Evolutionary conservation across 1,140 invertebrate genomes (phyloP), one percentile per base, ranked within the genome.

Genomic region (Papilio polyxenes): DNA sequence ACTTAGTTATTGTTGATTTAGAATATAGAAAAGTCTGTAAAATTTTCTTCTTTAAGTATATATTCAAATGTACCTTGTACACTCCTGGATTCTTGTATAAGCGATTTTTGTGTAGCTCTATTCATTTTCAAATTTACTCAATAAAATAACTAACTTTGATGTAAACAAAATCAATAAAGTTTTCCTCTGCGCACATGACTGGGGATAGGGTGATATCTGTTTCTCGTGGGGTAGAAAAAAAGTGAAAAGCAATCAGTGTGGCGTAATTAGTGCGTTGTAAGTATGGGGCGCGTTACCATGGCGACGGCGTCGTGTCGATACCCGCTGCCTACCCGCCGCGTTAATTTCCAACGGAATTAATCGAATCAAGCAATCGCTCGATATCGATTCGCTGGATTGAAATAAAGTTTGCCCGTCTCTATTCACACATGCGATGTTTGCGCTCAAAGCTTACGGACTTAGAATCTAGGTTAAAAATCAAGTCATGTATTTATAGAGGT

Each of bases 211-310:
- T 92, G 92, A 90, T 88, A 89, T 90, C 90, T 91, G 89, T 87
- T 92, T 92, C 91, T 94, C 92, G 87, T 92, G 89, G 92, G 92
- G 92, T 88, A 93, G 85, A 91, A 94, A 94, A 91, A 94, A 94
- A 92, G 92, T 91, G 92, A 92, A 94, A 94, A 93, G 93, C 93
- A 94, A 94, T 94, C 92, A 94, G 90, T 93, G 92, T 93, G 92
- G 91, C 90, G 92, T 94, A 94, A 94, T 94, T 94, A 94, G 93
- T 94, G 92, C 89, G 91, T 92, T 90, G 92, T 92, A 89, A 93
- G 90, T 93, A 93, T 94, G 89, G 93, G 93, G 93, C 90, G 93
- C 86, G 93, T 94, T 91, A 87, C 87, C 89, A 93, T 93, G 89
- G 87, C 87, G 84, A 93, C 92, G 75, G 91, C 93, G 90, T 92